Percentiles rank a stretch among this genome's conserved stretches.
These are phyloP conservation scores for Babylonia areolata DNA, from an alignment of 1,140 invertebrate genomes.

Conservation along the genomic window DNA sequence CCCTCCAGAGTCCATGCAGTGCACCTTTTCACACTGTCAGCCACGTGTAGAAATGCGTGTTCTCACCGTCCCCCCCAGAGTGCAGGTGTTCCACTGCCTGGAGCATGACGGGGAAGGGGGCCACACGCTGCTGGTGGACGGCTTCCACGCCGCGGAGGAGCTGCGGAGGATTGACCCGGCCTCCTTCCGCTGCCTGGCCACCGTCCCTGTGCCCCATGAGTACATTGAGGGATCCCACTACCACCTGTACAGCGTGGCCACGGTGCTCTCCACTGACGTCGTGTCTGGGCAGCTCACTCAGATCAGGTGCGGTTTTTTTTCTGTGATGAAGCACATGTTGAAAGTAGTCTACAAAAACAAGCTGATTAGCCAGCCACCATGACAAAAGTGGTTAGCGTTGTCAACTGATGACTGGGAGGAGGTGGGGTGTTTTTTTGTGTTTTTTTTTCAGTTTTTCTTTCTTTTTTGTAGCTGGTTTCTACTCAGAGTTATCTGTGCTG, in stretches of 20 bases:
- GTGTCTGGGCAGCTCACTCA: slow-evolving; percentile 53
- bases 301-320: slow-evolving; percentile 68
- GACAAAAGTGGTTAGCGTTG: too few relatives aligned
- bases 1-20: too few relatives aligned
- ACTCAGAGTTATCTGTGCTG: too few relatives aligned
- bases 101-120: slow-evolving; percentile 81
- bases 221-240: slow-evolving; percentile 75
- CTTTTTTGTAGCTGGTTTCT: too few relatives aligned
- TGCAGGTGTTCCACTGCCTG: slow-evolving; percentile 84
- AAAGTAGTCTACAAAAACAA: too few relatives aligned
- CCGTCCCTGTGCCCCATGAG: slow-evolving; percentile 80
- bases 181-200: slow-evolving; percentile 79
- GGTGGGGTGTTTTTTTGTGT: too few relatives aligned
- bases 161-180: slow-evolving; percentile 77
- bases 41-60: too few relatives aligned
- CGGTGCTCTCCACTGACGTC: slow-evolving; percentile 57
- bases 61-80: slow-evolving; percentile 66
- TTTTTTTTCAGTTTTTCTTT: too few relatives aligned
- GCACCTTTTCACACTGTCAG: too few relatives aligned
- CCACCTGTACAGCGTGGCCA: slow-evolving; percentile 54
- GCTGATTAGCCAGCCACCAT: too few relatives aligned
- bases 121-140: slow-evolving; percentile 83
- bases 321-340: too few relatives aligned
- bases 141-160: slow-evolving; percentile 81
- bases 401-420: too few relatives aligned